A percentile compares a stretch with the other conserved stretches of the same genome.
Conservation (phyloP, 30 jellyfish, hydroid and myxozoan species). For the Sanderia malayensis region DNA sequence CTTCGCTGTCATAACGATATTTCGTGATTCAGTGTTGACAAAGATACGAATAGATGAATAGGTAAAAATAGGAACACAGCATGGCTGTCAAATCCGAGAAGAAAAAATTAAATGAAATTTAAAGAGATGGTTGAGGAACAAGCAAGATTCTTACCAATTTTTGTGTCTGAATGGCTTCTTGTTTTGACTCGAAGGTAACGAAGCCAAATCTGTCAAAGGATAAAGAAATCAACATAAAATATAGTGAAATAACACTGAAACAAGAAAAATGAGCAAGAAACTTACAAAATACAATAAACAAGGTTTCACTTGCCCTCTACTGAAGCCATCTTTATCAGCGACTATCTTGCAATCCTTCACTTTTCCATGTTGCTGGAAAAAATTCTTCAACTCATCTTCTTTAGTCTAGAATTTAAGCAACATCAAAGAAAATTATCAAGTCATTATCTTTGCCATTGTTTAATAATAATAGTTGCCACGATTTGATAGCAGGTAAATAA, state of each 20-base stretch:
- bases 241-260: background rate
- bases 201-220: slow-evolving; percentile 77
- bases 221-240: background rate
- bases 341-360: slow-evolving; percentile 95
- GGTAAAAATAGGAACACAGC: too few relatives aligned
- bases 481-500: background rate
- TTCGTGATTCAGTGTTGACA: too few relatives aligned
- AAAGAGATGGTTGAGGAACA: too few relatives aligned
- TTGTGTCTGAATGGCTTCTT: slow-evolving; percentile 95
- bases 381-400: slow-evolving; percentile 83
- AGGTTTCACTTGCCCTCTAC: slow-evolving; percentile 89
- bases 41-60: too few relatives aligned
- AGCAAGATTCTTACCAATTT: slow-evolving; percentile 82
- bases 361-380: slow-evolving; percentile 88
- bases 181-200: slow-evolving; percentile 95
- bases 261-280: background rate
- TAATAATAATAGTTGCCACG: background rate
- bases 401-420: slow-evolving; percentile 61
- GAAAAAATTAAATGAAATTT: too few relatives aligned
- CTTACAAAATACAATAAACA: too few relatives aligned
- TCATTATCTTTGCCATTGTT: too few relatives aligned
- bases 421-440: background rate
- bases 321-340: slow-evolving; percentile 90
- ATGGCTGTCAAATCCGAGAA: too few relatives aligned
- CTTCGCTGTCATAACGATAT: too few relatives aligned